Conservation (phyloP, 53 echinoderm and acorn worm genomes). For the Antedon mediterranea region DNA sequence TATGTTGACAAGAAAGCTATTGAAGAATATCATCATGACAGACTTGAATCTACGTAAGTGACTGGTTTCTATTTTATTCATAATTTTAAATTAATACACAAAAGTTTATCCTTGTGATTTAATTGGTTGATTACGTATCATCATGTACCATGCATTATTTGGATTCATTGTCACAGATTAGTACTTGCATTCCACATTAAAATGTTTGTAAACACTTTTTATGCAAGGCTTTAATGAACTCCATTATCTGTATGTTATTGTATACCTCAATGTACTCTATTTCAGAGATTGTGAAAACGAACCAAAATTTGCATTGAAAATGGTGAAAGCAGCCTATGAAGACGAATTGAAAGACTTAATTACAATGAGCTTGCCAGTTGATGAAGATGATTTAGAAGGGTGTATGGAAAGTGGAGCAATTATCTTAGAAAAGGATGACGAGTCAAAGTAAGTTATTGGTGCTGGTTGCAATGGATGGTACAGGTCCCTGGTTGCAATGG, state of each 20-base stretch:
- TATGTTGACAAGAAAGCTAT: constrained; percentile 53
- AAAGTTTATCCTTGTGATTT: no score
- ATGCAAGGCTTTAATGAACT: no score
- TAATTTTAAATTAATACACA: no score
- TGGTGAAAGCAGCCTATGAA: constrained; percentile 46
- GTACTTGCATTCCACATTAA: no score
- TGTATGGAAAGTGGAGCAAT: not conserved
- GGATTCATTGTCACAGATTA: no score
- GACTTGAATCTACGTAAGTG: constrained; percentile 50
- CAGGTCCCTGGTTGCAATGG: no score
- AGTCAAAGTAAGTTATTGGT: not conserved
- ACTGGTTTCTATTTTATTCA: no score
- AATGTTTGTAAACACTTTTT: no score
- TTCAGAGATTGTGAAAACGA: constrained; percentile 35
- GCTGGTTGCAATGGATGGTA: no score
- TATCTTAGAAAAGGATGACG: not conserved
- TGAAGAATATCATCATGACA: constrained; percentile 32
- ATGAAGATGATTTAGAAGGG: not conserved
- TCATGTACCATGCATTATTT: no score
- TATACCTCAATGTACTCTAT: not conserved
- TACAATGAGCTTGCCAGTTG: constrained; percentile 28
- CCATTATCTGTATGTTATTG: no score
- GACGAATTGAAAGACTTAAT: constrained; percentile 39
- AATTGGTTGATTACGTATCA: no score
- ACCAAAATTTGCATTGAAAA: constrained; percentile 44